Base-by-base conservation (phyloP, 2,888 invertebrate genomes). In the Mimumesa dahlbomi region DNA sequence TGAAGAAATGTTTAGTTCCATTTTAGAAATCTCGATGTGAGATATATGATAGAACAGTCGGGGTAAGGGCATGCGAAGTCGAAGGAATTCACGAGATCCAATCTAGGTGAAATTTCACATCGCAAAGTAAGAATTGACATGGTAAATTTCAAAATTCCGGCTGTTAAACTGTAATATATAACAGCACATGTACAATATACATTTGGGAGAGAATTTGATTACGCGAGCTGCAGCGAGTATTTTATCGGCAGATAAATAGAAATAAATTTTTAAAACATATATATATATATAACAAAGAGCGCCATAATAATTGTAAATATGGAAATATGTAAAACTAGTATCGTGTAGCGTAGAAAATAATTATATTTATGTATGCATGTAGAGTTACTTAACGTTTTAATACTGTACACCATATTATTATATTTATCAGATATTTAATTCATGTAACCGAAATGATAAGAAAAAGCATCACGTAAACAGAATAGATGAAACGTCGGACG, bases 241-340 rank as follows among this genome's bases (percentile, higher is more conserved):
- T 25, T 25, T 25, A 25, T 25, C 25, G 7, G 7, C 4, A 25
- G 25, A 25, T 5, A 25, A 34, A 34, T n/a, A n/a, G 11, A 29
- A 9, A 29, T 29, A 29, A 9, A 29, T 2, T 29, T 29, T 29
- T 6, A 29, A 29, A 29, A 29, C 9, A 29, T 9, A 29, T 9
- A 29, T 29, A 7, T 29, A 9, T 29, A n/a, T 9, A 38, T 34
- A 36, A 21, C 19, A 31, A 22, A 48, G 48, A 53, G 73, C 76
- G 76, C 80, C 77, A 78, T 79, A 77, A 82, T 79, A 74, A 83
- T 81, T 87, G 85, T 86, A 87, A 79, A 87, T 87, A 85, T 52
- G 53, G 67, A 65, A 45, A 61, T 11, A 43, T 52, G 46, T 73
- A 73, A 48, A n/a, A 57, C 14, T 69, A 79, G 48, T 50, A 64